A percentile compares a stretch with the other conserved stretches of the same genome.
phyloP scores from a whole-genome alignment of 37 sponge, comb jelly and placozoan genomes.

The Hexactinellida sp. region DNA sequence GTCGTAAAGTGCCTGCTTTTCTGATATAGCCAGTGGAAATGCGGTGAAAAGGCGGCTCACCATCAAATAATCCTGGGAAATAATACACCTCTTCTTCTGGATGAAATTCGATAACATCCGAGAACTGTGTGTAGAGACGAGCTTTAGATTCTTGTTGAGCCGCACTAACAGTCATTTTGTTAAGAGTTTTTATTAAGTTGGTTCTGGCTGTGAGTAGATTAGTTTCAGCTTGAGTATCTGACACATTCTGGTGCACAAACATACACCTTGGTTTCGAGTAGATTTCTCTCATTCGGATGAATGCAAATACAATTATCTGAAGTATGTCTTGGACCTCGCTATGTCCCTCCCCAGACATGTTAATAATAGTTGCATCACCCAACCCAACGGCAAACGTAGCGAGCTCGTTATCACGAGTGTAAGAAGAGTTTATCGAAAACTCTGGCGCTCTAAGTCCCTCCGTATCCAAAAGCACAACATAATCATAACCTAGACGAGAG shows the following conservation, averaged over 20 bases:
- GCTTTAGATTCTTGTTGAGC: slow-evolving; percentile 22
- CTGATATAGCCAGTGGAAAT: neutral
- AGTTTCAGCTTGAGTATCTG: neutral
- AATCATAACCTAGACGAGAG: neutral
- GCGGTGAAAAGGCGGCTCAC: neutral
- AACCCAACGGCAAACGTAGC: slow-evolving; percentile 30
- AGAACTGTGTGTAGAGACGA: neutral
- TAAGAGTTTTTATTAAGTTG: slow-evolving; percentile 18
- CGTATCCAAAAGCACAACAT: slow-evolving; percentile 25
- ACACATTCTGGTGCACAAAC: slow-evolving; percentile 38
- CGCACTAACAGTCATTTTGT: slow-evolving; percentile 21
- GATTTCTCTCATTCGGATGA: slow-evolving; percentile 24
- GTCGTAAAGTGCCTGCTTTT: neutral
- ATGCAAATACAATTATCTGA: slow-evolving; percentile 31
- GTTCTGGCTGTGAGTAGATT: slow-evolving; percentile 16
- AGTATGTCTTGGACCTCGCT: slow-evolving; percentile 22
- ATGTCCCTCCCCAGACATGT: slow-evolving; percentile 29
- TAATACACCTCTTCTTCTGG: slow-evolving; percentile 22
- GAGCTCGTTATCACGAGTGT: slow-evolving; percentile 20
- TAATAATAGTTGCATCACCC: slow-evolving; percentile 24
- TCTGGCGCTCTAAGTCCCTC: slow-evolving; percentile 36
- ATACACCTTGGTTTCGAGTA: slow-evolving; percentile 18
- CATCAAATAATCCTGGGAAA: slow-evolving; percentile 28
- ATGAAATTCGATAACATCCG: slow-evolving; percentile 28
- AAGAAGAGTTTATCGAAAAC: neutral